Conservation (phyloP, 2,888 invertebrate genomes). For the Tetragonisca angustula region DNA sequence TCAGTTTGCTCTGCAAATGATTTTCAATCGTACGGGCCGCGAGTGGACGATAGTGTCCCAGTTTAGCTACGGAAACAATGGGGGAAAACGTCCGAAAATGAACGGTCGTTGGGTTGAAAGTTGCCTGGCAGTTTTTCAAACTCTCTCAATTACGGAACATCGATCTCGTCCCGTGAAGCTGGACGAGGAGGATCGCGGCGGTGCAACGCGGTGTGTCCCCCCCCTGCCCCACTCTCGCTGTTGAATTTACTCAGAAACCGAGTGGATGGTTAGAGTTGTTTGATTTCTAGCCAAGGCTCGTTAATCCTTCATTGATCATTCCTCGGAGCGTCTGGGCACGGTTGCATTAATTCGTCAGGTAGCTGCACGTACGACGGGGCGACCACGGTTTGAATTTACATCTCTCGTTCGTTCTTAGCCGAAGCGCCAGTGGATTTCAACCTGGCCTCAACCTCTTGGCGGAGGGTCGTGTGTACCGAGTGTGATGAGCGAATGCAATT, state of each 20-base stretch:
- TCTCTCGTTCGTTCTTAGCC: neutral
- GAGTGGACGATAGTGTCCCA: neutral
- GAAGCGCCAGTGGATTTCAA: neutral
- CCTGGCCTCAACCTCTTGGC: neutral
- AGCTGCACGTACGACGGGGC: neutral
- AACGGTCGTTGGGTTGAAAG: neutral
- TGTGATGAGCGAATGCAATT: neutral
- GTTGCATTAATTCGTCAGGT: slow-evolving; percentile 61
- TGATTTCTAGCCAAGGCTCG: slow-evolving; percentile 74
- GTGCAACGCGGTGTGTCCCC: slow-evolving; percentile 7
- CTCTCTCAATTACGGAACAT: slow-evolving; percentile 28
- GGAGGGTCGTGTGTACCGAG: neutral
- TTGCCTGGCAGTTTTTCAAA: slow-evolving; percentile 7
- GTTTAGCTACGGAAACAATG: slow-evolving; percentile 12
- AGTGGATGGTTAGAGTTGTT: slow-evolving; percentile 57
- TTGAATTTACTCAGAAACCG: slow-evolving; percentile 56
- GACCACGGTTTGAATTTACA: neutral
- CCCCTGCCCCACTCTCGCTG: slow-evolving; percentile 5
- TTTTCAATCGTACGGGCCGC: neutral
- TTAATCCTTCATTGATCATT: slow-evolving; percentile 76
- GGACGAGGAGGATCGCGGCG: neutral
- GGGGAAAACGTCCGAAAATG: neutral
- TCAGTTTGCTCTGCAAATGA: too few relatives aligned
- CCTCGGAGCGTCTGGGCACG: slow-evolving; percentile 29
- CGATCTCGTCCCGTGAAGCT: slow-evolving; percentile 20